phyloP scores from a whole-genome alignment of 2,797 vertebrate genomes.

The Anguilla megastoma region DNA sequence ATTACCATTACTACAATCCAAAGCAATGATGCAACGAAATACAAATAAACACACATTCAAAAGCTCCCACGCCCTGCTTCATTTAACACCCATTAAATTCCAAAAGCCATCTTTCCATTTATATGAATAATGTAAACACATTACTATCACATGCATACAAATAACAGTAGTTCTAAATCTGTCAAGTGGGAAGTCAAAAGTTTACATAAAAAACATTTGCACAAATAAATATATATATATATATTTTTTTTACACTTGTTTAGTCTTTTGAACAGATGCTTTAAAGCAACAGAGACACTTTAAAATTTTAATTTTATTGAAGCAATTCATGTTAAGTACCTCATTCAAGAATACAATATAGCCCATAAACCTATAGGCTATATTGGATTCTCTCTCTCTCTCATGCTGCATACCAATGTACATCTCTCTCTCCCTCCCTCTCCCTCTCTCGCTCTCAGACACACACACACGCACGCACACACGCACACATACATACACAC shows the following conservation, averaged over 20 bases:
- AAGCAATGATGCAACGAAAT: not conserved
- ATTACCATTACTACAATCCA: not conserved
- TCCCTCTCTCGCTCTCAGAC: not conserved
- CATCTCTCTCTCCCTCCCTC: constrained; percentile 7
- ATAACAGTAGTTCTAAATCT: not conserved
- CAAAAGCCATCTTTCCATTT: not conserved
- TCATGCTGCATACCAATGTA: not conserved
- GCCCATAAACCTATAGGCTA: too few relatives aligned
- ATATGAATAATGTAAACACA: not conserved
- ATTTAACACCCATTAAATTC: not conserved
- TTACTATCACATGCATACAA: not conserved
- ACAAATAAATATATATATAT: too few relatives aligned
- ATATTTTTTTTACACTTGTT: too few relatives aligned
- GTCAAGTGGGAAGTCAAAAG: not conserved
- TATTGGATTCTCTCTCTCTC: not conserved
- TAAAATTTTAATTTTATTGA: too few relatives aligned
- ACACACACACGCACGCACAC: too few relatives aligned
- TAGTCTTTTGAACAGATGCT: too few relatives aligned
- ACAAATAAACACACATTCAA: not conserved
- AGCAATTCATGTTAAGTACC: too few relatives aligned
- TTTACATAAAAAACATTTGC: not conserved
- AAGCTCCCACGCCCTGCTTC: not conserved
- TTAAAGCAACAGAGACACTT: too few relatives aligned
- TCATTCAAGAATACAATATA: too few relatives aligned
- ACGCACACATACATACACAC: too few relatives aligned